These are phyloP conservation scores for Albula goreensis DNA, from an alignment of 2,113 vertebrate species.

Conservation along the genomic window DNA sequence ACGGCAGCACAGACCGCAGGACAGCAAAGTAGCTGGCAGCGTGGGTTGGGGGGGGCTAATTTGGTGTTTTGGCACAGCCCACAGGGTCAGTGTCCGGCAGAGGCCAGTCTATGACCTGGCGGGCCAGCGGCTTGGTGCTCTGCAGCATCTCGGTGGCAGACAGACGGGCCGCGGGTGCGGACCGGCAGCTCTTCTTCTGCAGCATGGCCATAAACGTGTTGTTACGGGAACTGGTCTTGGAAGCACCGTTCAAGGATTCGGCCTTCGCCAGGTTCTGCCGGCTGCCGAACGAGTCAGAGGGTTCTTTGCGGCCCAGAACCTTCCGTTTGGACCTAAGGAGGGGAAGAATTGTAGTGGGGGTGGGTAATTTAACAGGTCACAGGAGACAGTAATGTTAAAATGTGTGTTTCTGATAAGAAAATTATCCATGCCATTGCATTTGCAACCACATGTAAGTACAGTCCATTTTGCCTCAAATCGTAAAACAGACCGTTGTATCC, in stretches of 20 bases:
- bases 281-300: constrained; percentile 67
- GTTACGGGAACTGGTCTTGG: constrained; percentile 71
- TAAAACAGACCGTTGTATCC: too few relatives aligned
- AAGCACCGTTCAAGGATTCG: constrained; percentile 32
- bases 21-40: neutral
- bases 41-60: neutral
- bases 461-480: too few relatives aligned
- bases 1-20: neutral
- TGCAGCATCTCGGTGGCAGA: constrained; percentile 82
- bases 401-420: too few relatives aligned
- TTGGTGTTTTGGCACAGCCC: neutral
- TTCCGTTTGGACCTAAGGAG: constrained; percentile 82
- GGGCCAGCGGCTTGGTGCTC: constrained; percentile 79
- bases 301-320: constrained; percentile 78
- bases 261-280: constrained; percentile 67
- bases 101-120: neutral
- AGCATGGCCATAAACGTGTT: constrained; percentile 87
- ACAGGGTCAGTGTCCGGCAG: neutral
- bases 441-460: too few relatives aligned
- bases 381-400: too few relatives aligned
- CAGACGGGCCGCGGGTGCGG: constrained; percentile 64
- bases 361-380: too few relatives aligned
- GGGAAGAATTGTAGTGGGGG: neutral
- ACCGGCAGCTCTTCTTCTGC: constrained; percentile 80
- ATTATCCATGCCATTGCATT: too few relatives aligned